Evolutionary conservation across 92 coral and sea anemone species (phyloP).

Genomic region (Zoanthus solanderi): DNA sequence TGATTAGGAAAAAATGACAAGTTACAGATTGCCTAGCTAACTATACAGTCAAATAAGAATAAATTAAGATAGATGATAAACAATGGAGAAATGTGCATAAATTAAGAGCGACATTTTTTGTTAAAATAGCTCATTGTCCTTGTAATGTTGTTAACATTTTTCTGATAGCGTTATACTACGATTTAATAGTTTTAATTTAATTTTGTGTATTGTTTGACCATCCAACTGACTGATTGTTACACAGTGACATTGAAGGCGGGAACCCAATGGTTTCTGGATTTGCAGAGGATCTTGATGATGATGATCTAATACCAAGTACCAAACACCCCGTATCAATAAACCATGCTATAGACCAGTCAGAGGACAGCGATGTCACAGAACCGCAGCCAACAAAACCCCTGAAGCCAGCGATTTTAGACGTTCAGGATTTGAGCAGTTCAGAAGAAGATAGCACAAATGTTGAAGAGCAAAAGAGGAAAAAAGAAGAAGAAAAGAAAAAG

Average conservation of each 20-base stretch:
- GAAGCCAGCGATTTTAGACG: constrained; percentile 59
- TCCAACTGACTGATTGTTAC: background rate
- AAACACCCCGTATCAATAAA: constrained; percentile 22
- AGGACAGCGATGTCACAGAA: constrained; percentile 1
- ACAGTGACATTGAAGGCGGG: constrained; percentile 66
- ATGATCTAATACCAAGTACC: constrained; percentile 53
- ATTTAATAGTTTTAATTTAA: background rate
- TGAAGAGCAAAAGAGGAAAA: constrained; percentile 1
- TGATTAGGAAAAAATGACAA: too few relatives aligned
- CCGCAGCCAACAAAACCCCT: constrained; percentile 3
- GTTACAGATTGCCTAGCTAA: too few relatives aligned
- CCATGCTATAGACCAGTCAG: constrained; percentile 33
- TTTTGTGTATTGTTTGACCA: background rate
- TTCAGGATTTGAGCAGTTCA: constrained; percentile 78
- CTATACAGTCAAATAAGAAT: too few relatives aligned
- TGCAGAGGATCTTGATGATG: constrained; percentile 89
- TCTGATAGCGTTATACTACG: too few relatives aligned
- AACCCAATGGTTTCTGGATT: constrained; percentile 98
- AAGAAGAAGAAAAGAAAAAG: constrained; percentile 36
- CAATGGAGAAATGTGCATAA: too few relatives aligned
- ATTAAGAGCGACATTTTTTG: too few relatives aligned
- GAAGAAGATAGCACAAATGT: constrained; percentile 71
- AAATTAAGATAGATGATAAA: too few relatives aligned
- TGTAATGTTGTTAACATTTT: too few relatives aligned
- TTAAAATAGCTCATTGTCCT: too few relatives aligned